phyloP scores from a whole-genome alignment of 2,113 vertebrate species.

The Madoqua kirkii region DNA sequence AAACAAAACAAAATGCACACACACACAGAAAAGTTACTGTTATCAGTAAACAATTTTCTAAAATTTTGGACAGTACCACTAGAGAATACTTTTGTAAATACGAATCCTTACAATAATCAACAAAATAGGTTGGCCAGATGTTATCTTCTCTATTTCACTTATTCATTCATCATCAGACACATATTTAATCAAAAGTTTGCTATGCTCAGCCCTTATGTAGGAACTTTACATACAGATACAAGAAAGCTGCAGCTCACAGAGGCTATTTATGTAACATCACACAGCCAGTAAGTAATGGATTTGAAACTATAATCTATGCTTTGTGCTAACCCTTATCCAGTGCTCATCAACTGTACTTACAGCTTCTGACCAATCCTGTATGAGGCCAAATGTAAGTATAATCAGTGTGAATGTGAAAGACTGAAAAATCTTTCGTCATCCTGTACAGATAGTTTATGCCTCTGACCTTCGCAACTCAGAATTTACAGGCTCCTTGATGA shows the following conservation, averaged over 20 bases:
- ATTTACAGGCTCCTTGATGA: background rate
- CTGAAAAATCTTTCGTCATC: background rate
- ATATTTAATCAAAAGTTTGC: background rate
- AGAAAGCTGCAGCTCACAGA: slow-evolving; percentile 1
- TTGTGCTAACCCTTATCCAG: background rate
- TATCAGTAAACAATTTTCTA: background rate
- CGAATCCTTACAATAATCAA: background rate
- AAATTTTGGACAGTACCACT: background rate
- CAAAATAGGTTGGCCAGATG: background rate
- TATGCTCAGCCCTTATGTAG: background rate
- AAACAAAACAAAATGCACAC: background rate
- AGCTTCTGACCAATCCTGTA: background rate
- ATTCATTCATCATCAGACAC: slow-evolving; percentile 16
- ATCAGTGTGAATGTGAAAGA: background rate
- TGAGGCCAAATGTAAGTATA: background rate
- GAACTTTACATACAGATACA: background rate
- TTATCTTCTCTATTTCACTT: background rate
- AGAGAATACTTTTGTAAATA: background rate
- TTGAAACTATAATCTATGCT: background rate
- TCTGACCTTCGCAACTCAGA: slow-evolving; percentile 17
- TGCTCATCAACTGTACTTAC: background rate
- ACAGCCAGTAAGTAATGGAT: background rate
- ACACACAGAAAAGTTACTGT: background rate
- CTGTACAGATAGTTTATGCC: background rate
- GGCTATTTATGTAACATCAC: slow-evolving; percentile 15